A percentile compares a stretch with the other conserved stretches of the same genome.
These are phyloP conservation scores for Psammodynastes pulverulentus DNA, from an alignment of 2,113 vertebrate species.

Conservation along the genomic window DNA sequence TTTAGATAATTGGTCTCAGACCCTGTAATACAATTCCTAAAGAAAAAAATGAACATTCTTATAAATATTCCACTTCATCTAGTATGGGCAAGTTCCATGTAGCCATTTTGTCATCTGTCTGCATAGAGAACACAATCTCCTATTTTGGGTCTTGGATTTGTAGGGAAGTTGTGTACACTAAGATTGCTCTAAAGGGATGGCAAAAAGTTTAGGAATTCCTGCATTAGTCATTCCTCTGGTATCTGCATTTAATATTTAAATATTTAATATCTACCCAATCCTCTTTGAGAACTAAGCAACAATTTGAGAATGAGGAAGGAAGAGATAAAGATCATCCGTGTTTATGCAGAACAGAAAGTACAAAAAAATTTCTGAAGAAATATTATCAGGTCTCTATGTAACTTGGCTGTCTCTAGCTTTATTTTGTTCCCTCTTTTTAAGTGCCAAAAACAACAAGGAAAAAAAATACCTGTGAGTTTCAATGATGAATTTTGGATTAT, in stretches of 20 bases:
- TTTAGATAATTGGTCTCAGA: neutral
- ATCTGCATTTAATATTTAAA: neutral
- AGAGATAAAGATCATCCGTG: neutral
- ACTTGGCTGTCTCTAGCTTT: neutral
- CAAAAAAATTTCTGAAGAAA: neutral
- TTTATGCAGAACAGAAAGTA: neutral
- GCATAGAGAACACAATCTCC: neutral
- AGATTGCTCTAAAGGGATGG: neutral
- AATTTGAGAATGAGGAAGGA: neutral
- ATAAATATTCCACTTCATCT: neutral
- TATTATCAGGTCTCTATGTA: neutral
- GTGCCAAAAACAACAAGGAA: neutral
- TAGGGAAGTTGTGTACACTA: neutral
- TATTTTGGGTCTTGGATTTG: neutral
- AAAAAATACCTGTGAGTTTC: neutral
- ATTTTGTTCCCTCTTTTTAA: neutral
- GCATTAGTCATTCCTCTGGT: neutral
- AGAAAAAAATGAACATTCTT: neutral
- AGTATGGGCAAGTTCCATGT: neutral
- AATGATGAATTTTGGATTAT: slow-evolving; percentile 1
- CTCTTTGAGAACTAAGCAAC: neutral
- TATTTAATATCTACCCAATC: neutral
- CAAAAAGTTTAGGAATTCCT: neutral
- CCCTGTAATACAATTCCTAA: neutral
- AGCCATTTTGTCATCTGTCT: neutral